Conservation (phyloP, 2,888 invertebrate genomes). For the Brachypalpus laphriformis region DNA sequence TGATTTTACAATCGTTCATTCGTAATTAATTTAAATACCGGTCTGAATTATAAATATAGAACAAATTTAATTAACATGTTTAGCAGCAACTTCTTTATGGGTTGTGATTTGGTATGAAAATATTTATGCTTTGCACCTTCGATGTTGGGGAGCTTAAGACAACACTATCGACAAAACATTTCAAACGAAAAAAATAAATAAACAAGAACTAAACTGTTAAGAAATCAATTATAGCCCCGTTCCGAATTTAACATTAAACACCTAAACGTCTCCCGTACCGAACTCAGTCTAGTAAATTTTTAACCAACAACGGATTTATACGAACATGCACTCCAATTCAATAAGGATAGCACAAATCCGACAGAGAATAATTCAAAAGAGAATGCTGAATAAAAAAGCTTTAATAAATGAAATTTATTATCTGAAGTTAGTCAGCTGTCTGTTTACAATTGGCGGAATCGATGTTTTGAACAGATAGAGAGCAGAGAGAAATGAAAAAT, state of each 20-base stretch:
- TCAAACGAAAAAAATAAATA: constrained; percentile 24
- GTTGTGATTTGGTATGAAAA: neutral
- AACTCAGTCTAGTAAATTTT: constrained; percentile 53
- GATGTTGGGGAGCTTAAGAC: neutral
- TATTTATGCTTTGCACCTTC: neutral
- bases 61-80: constrained; percentile 38
- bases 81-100: neutral
- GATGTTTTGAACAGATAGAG: neutral
- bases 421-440: neutral
- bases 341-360: neutral
- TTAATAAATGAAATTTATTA: neutral
- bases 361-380: neutral
- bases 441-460: neutral
- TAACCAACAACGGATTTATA: constrained; percentile 6
- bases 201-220: constrained; percentile 3
- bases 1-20: constrained; percentile 3
- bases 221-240: constrained; percentile 50
- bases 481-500: neutral
- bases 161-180: constrained; percentile 1
- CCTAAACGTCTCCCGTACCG: constrained; percentile 55
- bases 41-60: constrained; percentile 13
- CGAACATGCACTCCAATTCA: neutral
- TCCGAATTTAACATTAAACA: constrained; percentile 41
- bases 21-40: constrained; percentile 20
- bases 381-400: neutral